A percentile compares a stretch with the other conserved stretches of the same genome.
phyloP scores from a whole-genome alignment of 2,113 vertebrate species.

The Tretioscincus oriximinensis region DNA sequence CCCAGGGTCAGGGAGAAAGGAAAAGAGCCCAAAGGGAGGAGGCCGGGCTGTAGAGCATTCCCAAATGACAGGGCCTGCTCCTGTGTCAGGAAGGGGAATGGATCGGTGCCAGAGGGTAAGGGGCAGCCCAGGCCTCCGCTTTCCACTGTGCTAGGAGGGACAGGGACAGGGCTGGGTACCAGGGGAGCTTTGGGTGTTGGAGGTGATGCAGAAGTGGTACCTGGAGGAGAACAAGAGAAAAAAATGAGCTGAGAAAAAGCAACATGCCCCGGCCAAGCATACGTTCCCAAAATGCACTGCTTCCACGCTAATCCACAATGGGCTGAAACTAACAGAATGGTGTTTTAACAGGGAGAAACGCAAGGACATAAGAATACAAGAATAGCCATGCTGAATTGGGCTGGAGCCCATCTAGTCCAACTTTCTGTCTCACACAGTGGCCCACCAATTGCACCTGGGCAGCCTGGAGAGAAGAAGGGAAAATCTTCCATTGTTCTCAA shows the following conservation, averaged over 20 bases:
- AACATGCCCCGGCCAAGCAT: rapidly evolving
- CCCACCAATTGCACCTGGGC: no score
- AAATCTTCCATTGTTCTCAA: no score
- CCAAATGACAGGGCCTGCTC: slow-evolving; percentile 82
- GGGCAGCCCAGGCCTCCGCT: slow-evolving; percentile 44
- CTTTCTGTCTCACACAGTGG: no score
- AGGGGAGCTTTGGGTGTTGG: slow-evolving; percentile 61
- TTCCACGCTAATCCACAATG: neutral
- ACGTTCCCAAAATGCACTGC: neutral
- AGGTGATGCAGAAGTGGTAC: slow-evolving; percentile 57
- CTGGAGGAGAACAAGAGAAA: slow-evolving; percentile 50
- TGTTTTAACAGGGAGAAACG: no score
- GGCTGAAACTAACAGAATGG: no score
- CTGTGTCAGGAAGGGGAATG: slow-evolving; percentile 79
- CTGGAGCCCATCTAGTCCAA: no score
- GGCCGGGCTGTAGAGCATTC: slow-evolving; percentile 72
- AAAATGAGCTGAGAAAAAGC: neutral
- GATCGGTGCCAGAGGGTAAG: slow-evolving; percentile 71
- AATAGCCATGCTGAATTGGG: no score
- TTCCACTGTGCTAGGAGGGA: neutral
- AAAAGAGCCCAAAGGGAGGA: slow-evolving; percentile 76
- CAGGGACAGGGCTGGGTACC: neutral
- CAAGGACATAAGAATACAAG: no score
- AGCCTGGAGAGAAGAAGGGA: no score
- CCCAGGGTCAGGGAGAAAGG: slow-evolving; percentile 74